Base-by-base conservation (phyloP, 2,888 invertebrate genomes). In the Romanomermis culicivorax region DNA sequence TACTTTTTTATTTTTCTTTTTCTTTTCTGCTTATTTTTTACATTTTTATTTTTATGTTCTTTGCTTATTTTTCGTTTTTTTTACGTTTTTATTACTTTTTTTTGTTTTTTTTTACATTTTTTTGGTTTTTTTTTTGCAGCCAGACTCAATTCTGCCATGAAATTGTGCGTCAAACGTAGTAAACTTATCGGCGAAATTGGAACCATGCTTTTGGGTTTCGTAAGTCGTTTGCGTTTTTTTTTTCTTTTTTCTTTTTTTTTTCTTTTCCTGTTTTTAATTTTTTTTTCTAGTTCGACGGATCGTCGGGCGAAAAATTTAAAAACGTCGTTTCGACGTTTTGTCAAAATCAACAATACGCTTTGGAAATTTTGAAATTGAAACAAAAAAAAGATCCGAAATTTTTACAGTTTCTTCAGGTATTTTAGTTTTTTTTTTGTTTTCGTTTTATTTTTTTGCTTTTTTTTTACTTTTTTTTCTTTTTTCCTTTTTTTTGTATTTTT, bases 301-400 rank as follows among this genome's bases (percentile, higher is more conserved):
- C 79, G 66, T 73, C 78, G 52, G 87, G 88, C 1, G 83, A 84
- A 57, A 70, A 75, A 0, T 79, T 84, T 61, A 81, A 82, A 70
- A 76, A 78, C 55, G 78, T 80, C 0, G 83, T 85, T 25, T 80
- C 86, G 1, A 78, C 76, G 23, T 91, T 87, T 72, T 88, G 88
- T 69, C 80, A 84, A 62, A 79, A 83, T n/a, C 91, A 91, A 71
- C 82, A 86, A 59, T 78, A 82, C 64, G 86, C 85, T 1, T 73
- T 88, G 54, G 86, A 87, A 60, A 76, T 79, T 2, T 75, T 91
- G 58, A 78, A 83, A 58, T 80, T 81, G 65, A 73, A 80, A 7
- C 76, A 84, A 47, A 79, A 81, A 62, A 82, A 84, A 70, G 84
- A 84, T 71, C 79, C 80, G 57, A 84, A 83, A 65, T 76, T 87